Evolutionary conservation across 2,797 vertebrate genomes (phyloP).

Genomic region (Odontamblyopus rebecca): DNA sequence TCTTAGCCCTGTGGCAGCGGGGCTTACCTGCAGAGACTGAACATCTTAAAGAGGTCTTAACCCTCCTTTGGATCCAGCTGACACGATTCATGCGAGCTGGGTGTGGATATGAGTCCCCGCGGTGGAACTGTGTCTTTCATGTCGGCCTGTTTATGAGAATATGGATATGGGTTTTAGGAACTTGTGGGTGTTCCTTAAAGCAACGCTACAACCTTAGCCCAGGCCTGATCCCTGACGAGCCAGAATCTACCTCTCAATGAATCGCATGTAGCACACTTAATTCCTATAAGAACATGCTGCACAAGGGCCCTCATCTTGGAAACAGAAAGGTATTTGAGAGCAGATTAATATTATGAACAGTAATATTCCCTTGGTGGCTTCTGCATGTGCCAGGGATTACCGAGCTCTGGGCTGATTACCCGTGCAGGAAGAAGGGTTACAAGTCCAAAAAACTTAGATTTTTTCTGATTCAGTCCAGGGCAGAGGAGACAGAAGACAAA

Average conservation of each 20-base stretch:
- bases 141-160: slow-evolving; percentile 78
- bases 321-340: slow-evolving; percentile 83
- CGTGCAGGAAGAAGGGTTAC: slow-evolving; percentile 81
- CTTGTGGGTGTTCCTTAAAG: slow-evolving; percentile 76
- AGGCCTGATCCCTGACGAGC: slow-evolving; percentile 80
- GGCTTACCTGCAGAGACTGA: slow-evolving; percentile 72
- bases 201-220: slow-evolving; percentile 75
- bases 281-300: slow-evolving; percentile 79
- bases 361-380: slow-evolving; percentile 88
- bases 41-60: slow-evolving; percentile 81
- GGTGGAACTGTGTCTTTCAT: slow-evolving; percentile 71
- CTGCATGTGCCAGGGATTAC: slow-evolving; percentile 87
- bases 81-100: slow-evolving; percentile 72
- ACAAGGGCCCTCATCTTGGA: slow-evolving; percentile 76
- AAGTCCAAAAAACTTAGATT: slow-evolving; percentile 71
- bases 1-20: slow-evolving; percentile 52
- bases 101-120: slow-evolving; percentile 71
- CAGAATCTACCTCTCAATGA: slow-evolving; percentile 82
- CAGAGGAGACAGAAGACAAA: slow-evolving; percentile 49
- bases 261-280: slow-evolving; percentile 84
- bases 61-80: slow-evolving; percentile 73
- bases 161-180: slow-evolving; percentile 70
- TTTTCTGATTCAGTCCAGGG: slow-evolving; percentile 73
- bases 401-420: slow-evolving; percentile 86
- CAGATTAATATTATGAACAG: slow-evolving; percentile 90